Percentiles rank a stretch among this genome's conserved stretches.
phyloP scores from a whole-genome alignment of 2,888 invertebrate genomes.

The Sepioteuthis lessoniana region DNA sequence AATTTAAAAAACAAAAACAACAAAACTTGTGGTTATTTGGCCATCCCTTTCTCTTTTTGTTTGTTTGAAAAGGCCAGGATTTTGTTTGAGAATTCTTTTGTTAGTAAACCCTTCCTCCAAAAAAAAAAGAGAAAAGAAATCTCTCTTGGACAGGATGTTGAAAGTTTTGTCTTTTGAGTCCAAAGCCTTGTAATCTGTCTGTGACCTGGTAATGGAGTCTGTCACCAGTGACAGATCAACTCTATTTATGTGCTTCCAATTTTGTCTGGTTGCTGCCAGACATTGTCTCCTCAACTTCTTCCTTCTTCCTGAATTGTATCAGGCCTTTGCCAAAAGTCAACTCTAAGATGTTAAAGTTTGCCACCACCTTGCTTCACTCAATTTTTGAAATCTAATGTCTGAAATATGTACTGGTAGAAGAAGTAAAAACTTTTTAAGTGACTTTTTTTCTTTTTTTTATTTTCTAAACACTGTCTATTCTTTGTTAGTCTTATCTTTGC shows the following conservation, averaged over 20 bases:
- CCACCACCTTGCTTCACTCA: neutral
- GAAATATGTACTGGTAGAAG: neutral
- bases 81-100: neutral
- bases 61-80: neutral
- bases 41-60: neutral
- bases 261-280: neutral
- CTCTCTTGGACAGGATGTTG: neutral
- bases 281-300: neutral
- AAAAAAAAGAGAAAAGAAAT: neutral
- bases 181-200: constrained; percentile 33
- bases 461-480: too few relatives aligned
- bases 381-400: neutral
- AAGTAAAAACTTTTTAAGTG: neutral
- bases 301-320: neutral
- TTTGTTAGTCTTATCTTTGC: too few relatives aligned
- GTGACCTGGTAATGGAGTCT: constrained; percentile 7
- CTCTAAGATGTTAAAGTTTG: neutral
- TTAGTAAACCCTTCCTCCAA: neutral
- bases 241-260: constrained; percentile 17
- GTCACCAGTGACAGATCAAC: constrained; percentile 21
- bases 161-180: constrained; percentile 33
- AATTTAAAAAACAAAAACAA: too few relatives aligned
- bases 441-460: neutral
- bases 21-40: neutral
- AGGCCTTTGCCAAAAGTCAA: neutral